Evolutionary conservation across 1,140 invertebrate genomes (phyloP).

Genomic region (Goniozus legneri): DNA sequence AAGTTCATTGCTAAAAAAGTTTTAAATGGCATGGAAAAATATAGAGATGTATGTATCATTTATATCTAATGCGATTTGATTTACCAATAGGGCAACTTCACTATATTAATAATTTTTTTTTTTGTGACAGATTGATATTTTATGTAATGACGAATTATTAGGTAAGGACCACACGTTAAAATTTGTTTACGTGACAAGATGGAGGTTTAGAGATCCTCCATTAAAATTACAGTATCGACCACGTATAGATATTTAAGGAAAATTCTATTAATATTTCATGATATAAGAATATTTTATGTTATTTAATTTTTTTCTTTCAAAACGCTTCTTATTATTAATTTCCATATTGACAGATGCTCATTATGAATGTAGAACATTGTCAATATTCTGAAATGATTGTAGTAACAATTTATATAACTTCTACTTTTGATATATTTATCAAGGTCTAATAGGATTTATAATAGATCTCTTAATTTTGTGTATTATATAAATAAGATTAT

Average conservation of each 20-base stretch:
- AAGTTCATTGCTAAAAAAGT: conserved; percentile 97
- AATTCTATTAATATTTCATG: too few relatives aligned
- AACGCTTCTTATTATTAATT: too few relatives aligned
- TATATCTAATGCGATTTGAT: not conserved
- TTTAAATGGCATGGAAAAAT: conserved; percentile 85
- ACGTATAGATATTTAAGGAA: conserved; percentile 65
- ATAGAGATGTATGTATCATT: conserved; percentile 83
- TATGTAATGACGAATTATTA: conserved; percentile 96
- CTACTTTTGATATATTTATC: too few relatives aligned
- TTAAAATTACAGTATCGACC: conserved; percentile 80
- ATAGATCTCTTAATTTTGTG: too few relatives aligned
- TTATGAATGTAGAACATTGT: too few relatives aligned
- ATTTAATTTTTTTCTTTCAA: too few relatives aligned
- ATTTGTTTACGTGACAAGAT: conserved; percentile 96
- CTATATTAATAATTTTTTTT: not conserved
- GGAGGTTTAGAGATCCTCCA: conserved; percentile 91
- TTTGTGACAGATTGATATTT: conserved; percentile 84
- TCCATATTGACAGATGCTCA: too few relatives aligned
- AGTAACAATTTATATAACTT: too few relatives aligned
- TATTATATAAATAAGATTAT: too few relatives aligned
- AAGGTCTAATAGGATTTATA: too few relatives aligned
- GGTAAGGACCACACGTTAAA: conserved; percentile 99
- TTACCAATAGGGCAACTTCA: not conserved
- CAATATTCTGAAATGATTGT: too few relatives aligned
- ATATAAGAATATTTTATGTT: too few relatives aligned